Base-by-base conservation (phyloP, 1,140 invertebrate genomes). In the Zaprionus inermis region DNA sequence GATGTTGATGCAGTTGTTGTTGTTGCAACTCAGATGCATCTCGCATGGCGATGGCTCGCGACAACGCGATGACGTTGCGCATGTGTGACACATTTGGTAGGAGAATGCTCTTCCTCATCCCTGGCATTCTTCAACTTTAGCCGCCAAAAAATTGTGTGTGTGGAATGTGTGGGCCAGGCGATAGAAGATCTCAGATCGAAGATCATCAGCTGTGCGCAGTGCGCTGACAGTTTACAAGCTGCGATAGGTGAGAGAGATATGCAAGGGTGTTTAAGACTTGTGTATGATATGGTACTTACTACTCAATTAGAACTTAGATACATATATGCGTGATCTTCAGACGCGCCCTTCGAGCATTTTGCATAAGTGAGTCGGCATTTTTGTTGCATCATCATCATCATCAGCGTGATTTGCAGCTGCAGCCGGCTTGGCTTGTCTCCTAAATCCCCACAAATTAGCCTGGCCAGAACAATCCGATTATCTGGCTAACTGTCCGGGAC, bases 401-500 rank as follows among this genome's bases (percentile, higher is more conserved):
- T 28, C 24, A 46, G n/a, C n/a, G n/a, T n/a, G n/a, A n/a, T 44
- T 54, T 38, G 34, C 60, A 74, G 76, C 76, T 78, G 73, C 54
- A 56, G 11, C 18, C 3, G 18, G 3, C 1, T 12, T 49, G 10
- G 16, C 16, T 20, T 49, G 18, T 49, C 18, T 4, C 44, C 18
- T 76, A 76, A 85, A 79, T 85, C 70, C 70, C 74, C 86, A 81
- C 82, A 84, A 90, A 90, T 85, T 90, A 76, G 72, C 64, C 69
- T 54, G 72, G 68, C 52, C 78, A 55, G n/a, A 63, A 72, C 75
- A 83, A 90, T 83, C 81, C 77, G 76, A 90, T 90, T 90, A 80
- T 76, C 76, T 68, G 60, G 83, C 68, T 68, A 79, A 67, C 65
- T 79, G 59, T 71, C 75, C 68, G 44, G 38, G 30, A 28, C 58